Conservation (phyloP, 2,888 invertebrate genomes). For the Sinopyrophorus schimmeli region DNA sequence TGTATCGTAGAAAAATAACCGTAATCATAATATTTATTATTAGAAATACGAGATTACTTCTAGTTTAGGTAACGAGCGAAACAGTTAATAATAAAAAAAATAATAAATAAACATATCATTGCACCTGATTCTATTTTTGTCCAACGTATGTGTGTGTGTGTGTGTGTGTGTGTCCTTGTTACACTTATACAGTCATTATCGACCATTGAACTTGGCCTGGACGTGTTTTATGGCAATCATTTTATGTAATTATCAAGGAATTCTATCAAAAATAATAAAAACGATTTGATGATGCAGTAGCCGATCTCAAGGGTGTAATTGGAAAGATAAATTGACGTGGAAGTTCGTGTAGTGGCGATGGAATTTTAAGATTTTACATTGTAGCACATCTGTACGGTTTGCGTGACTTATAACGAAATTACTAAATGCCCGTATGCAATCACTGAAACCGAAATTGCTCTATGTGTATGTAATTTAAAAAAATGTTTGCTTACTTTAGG, state of each 20-base stretch:
- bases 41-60: too few species aligned
- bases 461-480: neutral
- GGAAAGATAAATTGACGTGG: conserved; percentile 9
- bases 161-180: conserved; percentile 19
- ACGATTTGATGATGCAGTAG: conserved; percentile 12
- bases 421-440: conserved; percentile 5
- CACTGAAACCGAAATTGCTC: neutral
- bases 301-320: conserved; percentile 12
- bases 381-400: neutral
- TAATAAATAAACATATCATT: too few species aligned
- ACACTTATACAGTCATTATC: conserved; percentile 25
- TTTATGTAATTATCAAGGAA: conserved; percentile 26
- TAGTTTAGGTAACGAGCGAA: too few species aligned
- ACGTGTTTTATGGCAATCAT: conserved; percentile 27
- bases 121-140: conserved; percentile 19
- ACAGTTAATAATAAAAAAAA: too few species aligned
- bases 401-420: conserved; percentile 5
- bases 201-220: conserved; percentile 30
- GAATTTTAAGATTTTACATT: conserved; percentile 3
- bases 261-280: conserved; percentile 19
- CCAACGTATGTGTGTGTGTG: conserved; percentile 11
- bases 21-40: too few species aligned
- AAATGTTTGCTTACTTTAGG: neutral
- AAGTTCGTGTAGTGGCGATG: conserved; percentile 5
- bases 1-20: too few species aligned